A percentile compares a stretch with the other conserved stretches of the same genome.
phyloP scores from a whole-genome alignment of 2,113 vertebrate genomes.

The Tauraco erythrolophus region DNA sequence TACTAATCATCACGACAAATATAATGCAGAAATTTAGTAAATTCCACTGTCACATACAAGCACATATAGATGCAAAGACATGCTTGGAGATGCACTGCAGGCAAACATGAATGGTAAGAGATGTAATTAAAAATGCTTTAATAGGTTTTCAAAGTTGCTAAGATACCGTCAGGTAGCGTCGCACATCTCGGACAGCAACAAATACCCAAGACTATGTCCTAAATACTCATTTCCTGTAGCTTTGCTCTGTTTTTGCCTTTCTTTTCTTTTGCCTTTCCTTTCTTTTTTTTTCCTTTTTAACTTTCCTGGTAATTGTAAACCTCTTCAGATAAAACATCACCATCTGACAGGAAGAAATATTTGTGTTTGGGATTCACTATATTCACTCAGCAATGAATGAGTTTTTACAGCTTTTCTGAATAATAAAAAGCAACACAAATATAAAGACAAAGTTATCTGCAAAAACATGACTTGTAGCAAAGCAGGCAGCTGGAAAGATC shows the following conservation, averaged over 20 bases:
- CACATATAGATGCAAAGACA: not conserved
- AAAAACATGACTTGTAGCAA: not conserved
- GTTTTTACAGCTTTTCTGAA: constrained; percentile 13
- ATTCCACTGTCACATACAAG: not conserved
- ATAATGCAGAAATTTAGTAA: not conserved
- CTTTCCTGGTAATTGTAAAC: not conserved
- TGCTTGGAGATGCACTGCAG: not conserved
- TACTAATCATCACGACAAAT: constrained; percentile 18
- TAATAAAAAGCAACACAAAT: constrained; percentile 10
- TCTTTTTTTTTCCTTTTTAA: not conserved
- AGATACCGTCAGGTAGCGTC: not conserved
- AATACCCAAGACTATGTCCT: not conserved
- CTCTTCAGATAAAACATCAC: constrained; percentile 3
- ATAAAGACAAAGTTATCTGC: not conserved
- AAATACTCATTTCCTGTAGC: constrained; percentile 9
- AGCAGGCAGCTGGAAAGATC: not conserved
- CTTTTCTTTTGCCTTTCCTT: not conserved
- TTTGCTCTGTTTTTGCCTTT: not conserved
- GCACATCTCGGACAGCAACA: not conserved
- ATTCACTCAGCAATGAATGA: not conserved
- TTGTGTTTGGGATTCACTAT: not conserved
- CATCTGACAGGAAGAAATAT: not conserved
- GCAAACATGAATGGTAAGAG: not conserved
- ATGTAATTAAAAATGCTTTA: constrained; percentile 45
- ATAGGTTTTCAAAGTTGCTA: constrained; percentile 60